Conservation (phyloP, 2,888 invertebrate species). For the Temnothorax unifasciatus region DNA sequence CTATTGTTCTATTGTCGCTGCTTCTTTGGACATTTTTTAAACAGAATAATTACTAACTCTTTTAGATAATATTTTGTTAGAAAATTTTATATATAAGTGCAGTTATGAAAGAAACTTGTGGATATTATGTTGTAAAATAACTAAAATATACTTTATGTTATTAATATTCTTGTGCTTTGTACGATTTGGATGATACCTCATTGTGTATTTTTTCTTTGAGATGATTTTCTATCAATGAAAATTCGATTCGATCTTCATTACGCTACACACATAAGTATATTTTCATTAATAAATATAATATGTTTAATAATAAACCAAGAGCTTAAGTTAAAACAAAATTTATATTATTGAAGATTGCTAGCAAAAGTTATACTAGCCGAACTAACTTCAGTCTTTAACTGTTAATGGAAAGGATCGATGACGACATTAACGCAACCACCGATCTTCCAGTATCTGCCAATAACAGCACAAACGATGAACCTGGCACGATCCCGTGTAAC, state of each 20-base stretch:
- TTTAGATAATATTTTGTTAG: neutral
- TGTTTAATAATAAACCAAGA: neutral
- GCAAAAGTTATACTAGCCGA: neutral
- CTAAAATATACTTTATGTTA: neutral
- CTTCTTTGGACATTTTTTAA: neutral
- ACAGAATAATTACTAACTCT: neutral
- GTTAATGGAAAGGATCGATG: neutral
- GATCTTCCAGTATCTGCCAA: conserved; percentile 28
- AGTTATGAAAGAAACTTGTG: neutral
- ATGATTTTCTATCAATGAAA: neutral
- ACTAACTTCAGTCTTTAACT: neutral
- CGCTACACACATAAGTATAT: neutral
- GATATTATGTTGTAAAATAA: neutral
- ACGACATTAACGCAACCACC: conserved; percentile 2
- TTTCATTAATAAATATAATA: neutral
- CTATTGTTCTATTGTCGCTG: neutral
- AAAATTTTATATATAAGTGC: neutral
- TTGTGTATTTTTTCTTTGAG: neutral
- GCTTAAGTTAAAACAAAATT: neutral
- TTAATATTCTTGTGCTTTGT: neutral
- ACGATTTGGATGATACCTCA: neutral
- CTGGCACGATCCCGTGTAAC: conserved; percentile 24
- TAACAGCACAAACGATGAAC: conserved; percentile 42
- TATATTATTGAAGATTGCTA: neutral
- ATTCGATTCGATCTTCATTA: neutral